phyloP scores from a whole-genome alignment of 2,888 invertebrate species.

The Linyphia triangularis region DNA sequence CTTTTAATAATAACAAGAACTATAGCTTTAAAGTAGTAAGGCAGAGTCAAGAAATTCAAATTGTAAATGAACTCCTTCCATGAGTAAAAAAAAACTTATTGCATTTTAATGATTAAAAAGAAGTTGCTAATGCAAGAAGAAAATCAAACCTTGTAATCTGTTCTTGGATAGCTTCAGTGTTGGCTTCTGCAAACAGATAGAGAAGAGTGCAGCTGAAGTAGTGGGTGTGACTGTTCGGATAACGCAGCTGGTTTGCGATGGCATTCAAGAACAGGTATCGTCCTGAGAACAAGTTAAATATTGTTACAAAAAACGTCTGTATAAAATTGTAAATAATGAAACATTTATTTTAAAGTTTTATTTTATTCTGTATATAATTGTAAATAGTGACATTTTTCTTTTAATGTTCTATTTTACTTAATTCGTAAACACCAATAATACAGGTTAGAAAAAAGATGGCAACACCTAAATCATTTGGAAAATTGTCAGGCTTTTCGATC shows the following conservation, averaged over 20 bases:
- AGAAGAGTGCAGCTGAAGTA: slow-evolving; percentile 99
- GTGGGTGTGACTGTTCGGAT: slow-evolving; percentile 99
- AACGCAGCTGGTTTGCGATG: slow-evolving; percentile 98
- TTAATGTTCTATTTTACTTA: no score
- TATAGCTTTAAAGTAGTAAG: no score
- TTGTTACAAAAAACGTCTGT: no score
- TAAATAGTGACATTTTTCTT: no score
- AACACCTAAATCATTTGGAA: no score
- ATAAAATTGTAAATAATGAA: no score
- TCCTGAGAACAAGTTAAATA: slow-evolving; percentile 80
- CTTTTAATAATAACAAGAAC: neutral
- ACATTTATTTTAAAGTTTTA: no score
- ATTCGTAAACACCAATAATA: no score
- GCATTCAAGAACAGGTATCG: slow-evolving; percentile 98
- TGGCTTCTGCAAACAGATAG: slow-evolving; percentile 98
- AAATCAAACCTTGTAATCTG: slow-evolving; percentile 88
- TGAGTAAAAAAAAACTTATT: neutral
- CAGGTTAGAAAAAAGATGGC: no score
- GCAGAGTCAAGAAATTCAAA: no score
- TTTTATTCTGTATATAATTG: no score
- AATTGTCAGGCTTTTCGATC: no score
- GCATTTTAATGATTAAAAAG: neutral
- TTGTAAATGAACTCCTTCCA: neutral
- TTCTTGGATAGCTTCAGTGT: slow-evolving; percentile 98
- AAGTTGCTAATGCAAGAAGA: neutral